Percentiles rank a stretch among this genome's conserved stretches.
Evolutionary conservation across 2,113 vertebrate species (phyloP).

Genomic region (Podarcis muralis): DNA sequence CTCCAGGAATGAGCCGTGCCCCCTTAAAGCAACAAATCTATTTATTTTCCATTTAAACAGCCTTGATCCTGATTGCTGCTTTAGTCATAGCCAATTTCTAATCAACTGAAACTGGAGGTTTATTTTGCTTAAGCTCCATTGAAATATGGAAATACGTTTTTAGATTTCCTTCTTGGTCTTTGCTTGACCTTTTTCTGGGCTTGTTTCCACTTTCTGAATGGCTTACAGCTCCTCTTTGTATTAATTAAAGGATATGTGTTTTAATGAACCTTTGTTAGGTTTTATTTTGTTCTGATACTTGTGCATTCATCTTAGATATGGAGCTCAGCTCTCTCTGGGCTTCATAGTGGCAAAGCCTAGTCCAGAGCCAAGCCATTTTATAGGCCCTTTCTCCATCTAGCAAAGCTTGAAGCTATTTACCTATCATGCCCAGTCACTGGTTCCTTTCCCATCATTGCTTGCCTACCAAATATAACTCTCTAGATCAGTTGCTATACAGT

Average conservation of each 20-base stretch:
- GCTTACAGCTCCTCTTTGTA: not conserved
- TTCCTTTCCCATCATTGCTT: not conserved
- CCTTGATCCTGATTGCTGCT: conserved; percentile 57
- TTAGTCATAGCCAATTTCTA: conserved; percentile 48
- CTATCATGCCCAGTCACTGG: not conserved
- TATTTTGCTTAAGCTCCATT: conserved; percentile 35
- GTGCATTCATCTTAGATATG: conserved; percentile 1
- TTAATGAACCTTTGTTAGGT: not conserved
- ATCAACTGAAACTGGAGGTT: conserved; percentile 56
- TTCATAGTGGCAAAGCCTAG: not conserved
- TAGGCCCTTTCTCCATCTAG: not conserved
- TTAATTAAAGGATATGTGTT: conserved; percentile 27
- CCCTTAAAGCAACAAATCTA: conserved; percentile 65
- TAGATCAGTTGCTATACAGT: not conserved
- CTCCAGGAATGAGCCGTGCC: conserved; percentile 45
- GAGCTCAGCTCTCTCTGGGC: not conserved
- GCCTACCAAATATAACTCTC: not conserved
- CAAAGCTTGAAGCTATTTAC: not conserved
- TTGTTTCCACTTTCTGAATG: not conserved
- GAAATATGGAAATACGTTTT: conserved; percentile 9
- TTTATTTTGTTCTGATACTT: not conserved
- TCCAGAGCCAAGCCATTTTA: not conserved
- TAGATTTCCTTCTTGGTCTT: conserved; percentile 32
- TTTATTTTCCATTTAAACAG: conserved; percentile 67
- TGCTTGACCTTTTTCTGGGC: conserved; percentile 46